Conservation (phyloP, 2,797 vertebrate species). For the Pangasius mekongensis region DNA sequence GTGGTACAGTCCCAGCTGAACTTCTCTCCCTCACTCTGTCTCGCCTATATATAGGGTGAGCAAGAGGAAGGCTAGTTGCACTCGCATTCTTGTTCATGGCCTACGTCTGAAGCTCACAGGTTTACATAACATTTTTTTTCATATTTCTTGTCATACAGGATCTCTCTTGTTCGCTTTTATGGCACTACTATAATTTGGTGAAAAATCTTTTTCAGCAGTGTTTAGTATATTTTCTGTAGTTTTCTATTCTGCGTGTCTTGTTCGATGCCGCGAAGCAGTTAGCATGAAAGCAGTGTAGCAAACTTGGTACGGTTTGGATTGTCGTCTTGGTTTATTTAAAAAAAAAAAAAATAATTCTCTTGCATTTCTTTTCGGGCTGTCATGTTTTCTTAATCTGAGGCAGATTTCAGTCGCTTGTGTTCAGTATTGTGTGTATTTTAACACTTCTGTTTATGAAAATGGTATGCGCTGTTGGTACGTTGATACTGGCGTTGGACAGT, state of each 20-base stretch:
- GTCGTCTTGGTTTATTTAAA: not conserved
- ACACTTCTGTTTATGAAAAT: not conserved
- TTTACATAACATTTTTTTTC: conserved; percentile 32
- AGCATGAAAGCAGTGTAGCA: conserved; percentile 6
- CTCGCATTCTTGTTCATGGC: conserved; percentile 46
- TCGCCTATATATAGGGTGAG: conserved; percentile 53
- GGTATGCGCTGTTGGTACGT: conserved; percentile 7
- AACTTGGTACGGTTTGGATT: not conserved
- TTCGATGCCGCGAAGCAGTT: not conserved
- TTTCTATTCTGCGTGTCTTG: not conserved
- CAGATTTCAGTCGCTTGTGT: not conserved
- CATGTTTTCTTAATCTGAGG: too few species aligned
- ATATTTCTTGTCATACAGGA: conserved; percentile 3
- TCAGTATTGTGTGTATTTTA: not conserved
- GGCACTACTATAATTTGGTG: not conserved
- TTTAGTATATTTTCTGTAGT: not conserved
- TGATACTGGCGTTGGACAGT: not conserved
- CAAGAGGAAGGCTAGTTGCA: conserved; percentile 35
- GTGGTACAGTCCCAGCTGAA: conserved; percentile 45
- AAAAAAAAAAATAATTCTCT: not conserved
- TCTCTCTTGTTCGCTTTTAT: not conserved
- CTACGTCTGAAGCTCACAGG: conserved; percentile 48
- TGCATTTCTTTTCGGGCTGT: not conserved
- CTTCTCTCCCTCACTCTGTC: conserved; percentile 42
- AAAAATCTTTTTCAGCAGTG: too few species aligned